Evolutionary conservation across 2,113 vertebrate genomes (phyloP), one percentile per base, ranked within the genome.

Genomic region (Paraplagusia blochii): DNA sequence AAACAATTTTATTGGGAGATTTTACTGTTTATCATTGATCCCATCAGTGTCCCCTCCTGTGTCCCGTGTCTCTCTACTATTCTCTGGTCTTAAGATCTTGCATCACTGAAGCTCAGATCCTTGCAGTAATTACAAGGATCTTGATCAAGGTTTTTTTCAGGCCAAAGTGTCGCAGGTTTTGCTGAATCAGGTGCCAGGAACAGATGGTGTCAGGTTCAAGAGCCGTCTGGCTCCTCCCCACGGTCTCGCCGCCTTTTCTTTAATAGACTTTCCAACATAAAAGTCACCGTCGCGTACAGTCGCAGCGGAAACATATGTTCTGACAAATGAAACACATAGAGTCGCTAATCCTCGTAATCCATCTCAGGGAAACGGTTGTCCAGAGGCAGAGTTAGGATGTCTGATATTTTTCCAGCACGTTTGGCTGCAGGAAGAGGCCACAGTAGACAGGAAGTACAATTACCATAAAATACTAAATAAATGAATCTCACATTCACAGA

Each of bases 131-230:
- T 64, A 76, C 55, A 39, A n/a, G 54, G 15, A 57, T 13, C 53
- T 33, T 48, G 39, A 58, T 38, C 48, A 35, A 36, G 53, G 63
- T n/a, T 39, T 40, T 49, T 77, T 57, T 57, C 65, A 43, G 48
- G 35, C 53, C 55, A 39, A 53, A 38, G 45, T 67, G 65, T 45
- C 34, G 10, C 13, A 16, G 33, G 35, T 73, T 61, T 10, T 17
- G 33, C 44, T 45, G 52, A 67, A 68, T 39, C 66, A 64, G 17
- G 35, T 11, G 13, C 38, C 22, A 54, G 52, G 55, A 67, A 64
- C 72, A 82, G 66, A 76, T 76, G 76, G 69, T 9, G 33, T 58
- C 39, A 64, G 62, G 69, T 64, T 60, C 64, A 51, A 69, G 29
- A 60, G 65, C 55, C 40, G 4, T 6, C 66, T 42, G 22, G 43